Base-by-base conservation (phyloP, 2,888 invertebrate species). In the Epistrophella euchroma region DNA sequence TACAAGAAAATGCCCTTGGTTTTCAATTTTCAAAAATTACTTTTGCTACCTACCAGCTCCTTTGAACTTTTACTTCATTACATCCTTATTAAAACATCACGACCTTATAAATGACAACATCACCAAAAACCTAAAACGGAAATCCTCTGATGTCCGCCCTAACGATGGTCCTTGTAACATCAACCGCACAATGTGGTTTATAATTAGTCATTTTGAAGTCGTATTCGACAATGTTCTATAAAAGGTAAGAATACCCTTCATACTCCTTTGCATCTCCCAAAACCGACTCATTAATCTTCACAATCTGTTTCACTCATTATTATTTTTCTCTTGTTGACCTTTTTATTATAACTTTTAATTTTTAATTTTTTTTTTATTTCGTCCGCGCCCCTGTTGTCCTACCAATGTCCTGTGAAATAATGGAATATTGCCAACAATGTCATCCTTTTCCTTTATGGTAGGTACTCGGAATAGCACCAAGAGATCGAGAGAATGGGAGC, bases 181-280 rank as follows among this genome's bases (percentile, higher is more conserved):
- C 56, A 77, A 70, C 85, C 85, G 47, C 66, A 75, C 55, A 74
- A 47, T 37, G 72, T 62, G 81, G 68, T 37, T 68, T 70, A 71
- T 85, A 85, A 85, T 85, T 85, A 85, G 85, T 81, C 76, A 81
- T 81, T 80, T 85, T 68, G 52, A 52, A 68, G 52, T 52, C 25
- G 37, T 68, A 68, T 68, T 52, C 68, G 68, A 68, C 52, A 68
- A 35, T 66, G 66, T 47, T 19, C 4, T n/a, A 13, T 52, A 37
- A 68, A 68, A 68, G 68, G 68, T 68, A 68, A 68, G 10, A 47
- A 52, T 68, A 15, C 25, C 37, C 35, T 35, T 45, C 32, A 43
- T 43, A 5, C 25, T 19, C n/a, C n/a, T 40, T n/a, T 40, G 22
- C 28, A 43, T 37, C 25, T 15, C 37, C 17, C 37, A 52, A 37